These are phyloP conservation scores for Mythimna impura DNA, from an alignment of 2,888 invertebrate species.

Conservation along the genomic window DNA sequence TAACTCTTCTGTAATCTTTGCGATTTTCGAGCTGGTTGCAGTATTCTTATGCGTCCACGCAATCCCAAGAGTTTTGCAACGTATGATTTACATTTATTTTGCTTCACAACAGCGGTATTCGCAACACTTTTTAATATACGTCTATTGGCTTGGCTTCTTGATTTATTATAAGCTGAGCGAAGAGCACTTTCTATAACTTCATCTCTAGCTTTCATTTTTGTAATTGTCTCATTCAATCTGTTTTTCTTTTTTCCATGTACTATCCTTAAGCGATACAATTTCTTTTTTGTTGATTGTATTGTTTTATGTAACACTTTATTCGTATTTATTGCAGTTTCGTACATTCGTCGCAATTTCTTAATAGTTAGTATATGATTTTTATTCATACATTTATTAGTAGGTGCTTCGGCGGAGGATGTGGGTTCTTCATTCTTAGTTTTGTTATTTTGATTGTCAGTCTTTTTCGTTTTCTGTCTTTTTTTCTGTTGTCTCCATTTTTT, in stretches of 20 bases:
- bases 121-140: constrained; percentile 6
- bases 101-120: constrained; percentile 15
- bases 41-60: constrained; percentile 8
- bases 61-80: constrained; percentile 29
- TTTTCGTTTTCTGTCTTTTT: constrained; percentile 26
- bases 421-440: constrained; percentile 25
- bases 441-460: constrained; percentile 9
- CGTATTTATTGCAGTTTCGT: constrained; percentile 1
- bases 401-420: constrained; percentile 12
- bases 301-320: constrained; percentile 9
- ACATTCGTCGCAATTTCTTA: constrained; percentile 8
- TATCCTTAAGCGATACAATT: constrained; percentile 15
- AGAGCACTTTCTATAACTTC: constrained; percentile 26
- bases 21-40: not conserved
- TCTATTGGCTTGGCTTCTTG: constrained; percentile 23
- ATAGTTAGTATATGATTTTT: constrained; percentile 16
- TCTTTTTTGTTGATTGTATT: not conserved
- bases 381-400: constrained; percentile 18
- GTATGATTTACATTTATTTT: not conserved
- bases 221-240: constrained; percentile 21
- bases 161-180: constrained; percentile 19
- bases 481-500: constrained; percentile 32
- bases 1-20: constrained; percentile 12
- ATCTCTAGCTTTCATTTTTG: constrained; percentile 13
- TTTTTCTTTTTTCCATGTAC: constrained; percentile 1